Conservation (phyloP, 2,113 vertebrate genomes). For the Corvus moneduloides region DNA sequence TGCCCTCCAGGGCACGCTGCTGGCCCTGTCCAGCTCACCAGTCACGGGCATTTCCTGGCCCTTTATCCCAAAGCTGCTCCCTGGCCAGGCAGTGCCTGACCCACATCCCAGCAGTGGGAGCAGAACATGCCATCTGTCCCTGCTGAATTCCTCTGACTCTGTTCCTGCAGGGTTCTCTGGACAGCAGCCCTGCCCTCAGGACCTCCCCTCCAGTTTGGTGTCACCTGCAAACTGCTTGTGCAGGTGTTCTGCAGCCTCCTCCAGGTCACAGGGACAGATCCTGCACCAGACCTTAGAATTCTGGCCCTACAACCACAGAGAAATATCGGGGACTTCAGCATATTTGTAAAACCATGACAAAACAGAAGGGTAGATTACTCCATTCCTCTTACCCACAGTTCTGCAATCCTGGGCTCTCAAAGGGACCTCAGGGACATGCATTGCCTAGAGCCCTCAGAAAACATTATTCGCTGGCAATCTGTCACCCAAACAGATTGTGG, state of each 20-base stretch:
- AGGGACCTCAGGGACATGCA: background rate
- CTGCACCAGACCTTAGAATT: background rate
- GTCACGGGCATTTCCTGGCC: background rate
- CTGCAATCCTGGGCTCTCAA: background rate
- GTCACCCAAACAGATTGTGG: background rate
- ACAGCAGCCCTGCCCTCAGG: background rate
- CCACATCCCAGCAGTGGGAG: background rate
- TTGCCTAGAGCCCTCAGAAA: background rate
- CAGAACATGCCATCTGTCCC: background rate
- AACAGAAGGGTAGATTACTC: fast-evolving
- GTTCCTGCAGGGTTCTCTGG: background rate
- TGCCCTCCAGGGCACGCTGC: background rate
- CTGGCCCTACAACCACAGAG: background rate
- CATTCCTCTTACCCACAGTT: background rate
- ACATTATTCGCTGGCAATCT: background rate
- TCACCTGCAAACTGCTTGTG: background rate
- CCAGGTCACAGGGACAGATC: background rate
- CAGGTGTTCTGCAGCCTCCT: background rate
- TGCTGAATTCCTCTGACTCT: background rate
- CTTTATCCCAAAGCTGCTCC: background rate
- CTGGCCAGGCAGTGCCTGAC: background rate
- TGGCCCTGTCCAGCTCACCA: background rate
- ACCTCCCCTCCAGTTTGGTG: background rate
- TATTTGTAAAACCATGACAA: background rate
- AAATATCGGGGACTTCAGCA: background rate